These are phyloP conservation scores for Ctenopoma multispine DNA, from an alignment of 2,797 vertebrate species.

Conservation along the genomic window DNA sequence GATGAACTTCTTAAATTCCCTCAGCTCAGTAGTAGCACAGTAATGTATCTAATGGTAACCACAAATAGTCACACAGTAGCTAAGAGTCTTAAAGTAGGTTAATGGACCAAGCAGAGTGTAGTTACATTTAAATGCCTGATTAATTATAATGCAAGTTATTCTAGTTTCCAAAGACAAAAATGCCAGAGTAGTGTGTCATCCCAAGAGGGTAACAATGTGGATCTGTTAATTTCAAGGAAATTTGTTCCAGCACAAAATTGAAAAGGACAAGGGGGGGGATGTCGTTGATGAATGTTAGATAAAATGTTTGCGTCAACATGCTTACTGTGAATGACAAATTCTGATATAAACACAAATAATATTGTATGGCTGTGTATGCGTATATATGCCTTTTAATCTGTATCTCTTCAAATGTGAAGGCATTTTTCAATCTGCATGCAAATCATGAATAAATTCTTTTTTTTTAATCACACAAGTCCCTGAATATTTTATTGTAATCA, in stretches of 20 bases:
- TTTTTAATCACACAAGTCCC: slow-evolving; percentile 27
- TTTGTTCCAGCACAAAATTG: slow-evolving; percentile 49
- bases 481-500: slow-evolving; percentile 37
- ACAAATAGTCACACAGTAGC: slow-evolving; percentile 52
- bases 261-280: slow-evolving; percentile 13
- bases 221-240: slow-evolving; percentile 46
- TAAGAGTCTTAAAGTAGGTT: slow-evolving; percentile 65
- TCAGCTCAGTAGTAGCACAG: slow-evolving; percentile 40
- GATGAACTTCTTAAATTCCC: slow-evolving; percentile 22
- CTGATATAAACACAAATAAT: slow-evolving; percentile 50
- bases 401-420: slow-evolving; percentile 66
- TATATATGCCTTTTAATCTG: slow-evolving; percentile 62
- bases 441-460: slow-evolving; percentile 75
- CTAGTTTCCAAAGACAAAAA: slow-evolving; percentile 63
- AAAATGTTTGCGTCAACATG: slow-evolving; percentile 53
- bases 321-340: slow-evolving; percentile 75
- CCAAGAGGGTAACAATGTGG: slow-evolving; percentile 24
- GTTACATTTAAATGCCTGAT: slow-evolving; percentile 60
- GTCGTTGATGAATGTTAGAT: slow-evolving; percentile 54
- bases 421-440: slow-evolving; percentile 72
- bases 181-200: slow-evolving; percentile 41
- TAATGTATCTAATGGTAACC: slow-evolving; percentile 45
- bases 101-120: slow-evolving; percentile 73
- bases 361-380: slow-evolving; percentile 62
- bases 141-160: slow-evolving; percentile 63